phyloP scores from a whole-genome alignment of 2,113 vertebrate species.

The Carassius auratus region DNA sequence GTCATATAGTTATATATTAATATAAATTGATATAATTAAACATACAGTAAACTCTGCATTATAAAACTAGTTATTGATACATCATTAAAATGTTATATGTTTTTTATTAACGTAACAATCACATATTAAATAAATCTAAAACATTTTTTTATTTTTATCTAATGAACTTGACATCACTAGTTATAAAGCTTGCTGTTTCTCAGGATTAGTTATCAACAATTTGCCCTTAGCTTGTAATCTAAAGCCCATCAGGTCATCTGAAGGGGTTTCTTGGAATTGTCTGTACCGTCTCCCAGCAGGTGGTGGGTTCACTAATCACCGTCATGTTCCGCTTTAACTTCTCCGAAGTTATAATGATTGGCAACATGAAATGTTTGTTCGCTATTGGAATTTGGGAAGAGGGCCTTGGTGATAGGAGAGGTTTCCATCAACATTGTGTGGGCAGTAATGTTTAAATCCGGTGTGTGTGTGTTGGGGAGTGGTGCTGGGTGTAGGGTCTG shows the following conservation, averaged over 20 bases:
- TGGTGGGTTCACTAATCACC: conserved; percentile 40
- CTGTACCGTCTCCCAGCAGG: conserved; percentile 29
- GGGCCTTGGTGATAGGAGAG: neutral
- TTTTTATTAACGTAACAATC: neutral
- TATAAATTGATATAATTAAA: no score
- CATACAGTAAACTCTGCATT: no score
- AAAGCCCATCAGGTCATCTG: conserved; percentile 30
- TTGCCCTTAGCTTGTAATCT: neutral
- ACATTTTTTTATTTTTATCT: no score
- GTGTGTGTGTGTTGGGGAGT: neutral
- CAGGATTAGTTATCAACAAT: neutral
- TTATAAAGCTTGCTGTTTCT: neutral
- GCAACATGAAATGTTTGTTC: conserved; percentile 16
- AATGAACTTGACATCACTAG: neutral
- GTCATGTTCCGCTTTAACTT: neutral
- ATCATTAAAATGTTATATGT: neutral
- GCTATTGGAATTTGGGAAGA: neutral
- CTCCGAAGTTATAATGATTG: neutral
- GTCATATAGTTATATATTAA: no score
- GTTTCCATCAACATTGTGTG: neutral
- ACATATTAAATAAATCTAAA: no score
- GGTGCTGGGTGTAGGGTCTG: conserved; percentile 20
- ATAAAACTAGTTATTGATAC: neutral
- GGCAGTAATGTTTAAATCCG: conserved; percentile 12
- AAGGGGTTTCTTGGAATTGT: conserved; percentile 29